These are phyloP conservation scores for Venusia cambrica DNA, from an alignment of 2,888 invertebrate species.

Conservation along the genomic window DNA sequence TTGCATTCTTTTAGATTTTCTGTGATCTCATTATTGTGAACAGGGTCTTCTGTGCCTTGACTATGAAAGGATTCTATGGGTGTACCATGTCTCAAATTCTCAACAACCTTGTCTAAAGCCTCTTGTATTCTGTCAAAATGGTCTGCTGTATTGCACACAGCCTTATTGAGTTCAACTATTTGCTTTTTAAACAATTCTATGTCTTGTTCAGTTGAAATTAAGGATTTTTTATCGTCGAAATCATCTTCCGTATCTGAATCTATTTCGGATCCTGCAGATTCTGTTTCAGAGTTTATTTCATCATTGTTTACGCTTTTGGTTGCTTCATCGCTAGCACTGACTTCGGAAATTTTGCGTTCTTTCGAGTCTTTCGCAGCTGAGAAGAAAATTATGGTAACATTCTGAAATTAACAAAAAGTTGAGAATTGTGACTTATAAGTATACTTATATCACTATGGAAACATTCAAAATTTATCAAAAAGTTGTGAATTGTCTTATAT, in stretches of 20 bases:
- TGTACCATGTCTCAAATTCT: slow-evolving; percentile 57
- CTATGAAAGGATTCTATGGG: slow-evolving; percentile 49
- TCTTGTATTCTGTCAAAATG: slow-evolving; percentile 78
- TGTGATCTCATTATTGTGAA: slow-evolving; percentile 8
- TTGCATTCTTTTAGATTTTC: slow-evolving; percentile 2
- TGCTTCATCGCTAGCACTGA: slow-evolving; percentile 42
- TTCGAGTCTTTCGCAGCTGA: slow-evolving; percentile 86
- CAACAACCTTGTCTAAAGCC: slow-evolving; percentile 66
- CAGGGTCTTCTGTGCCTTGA: slow-evolving; percentile 19
- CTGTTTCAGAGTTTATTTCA: slow-evolving; percentile 49
- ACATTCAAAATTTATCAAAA: no score
- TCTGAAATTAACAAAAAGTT: slow-evolving; percentile 48
- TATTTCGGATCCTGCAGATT: slow-evolving; percentile 51
- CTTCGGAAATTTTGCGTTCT: slow-evolving; percentile 67
- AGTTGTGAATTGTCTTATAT: no score
- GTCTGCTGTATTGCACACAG: slow-evolving; percentile 78
- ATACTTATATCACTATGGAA: no score
- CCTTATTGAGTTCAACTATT: slow-evolving; percentile 72
- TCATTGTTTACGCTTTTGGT: slow-evolving; percentile 25
- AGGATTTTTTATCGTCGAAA: slow-evolving; percentile 44
- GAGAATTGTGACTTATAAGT: neutral
- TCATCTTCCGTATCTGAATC: slow-evolving; percentile 45
- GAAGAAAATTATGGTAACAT: slow-evolving; percentile 92
- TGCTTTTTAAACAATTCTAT: slow-evolving; percentile 75
- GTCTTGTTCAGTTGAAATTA: slow-evolving; percentile 56